Evolutionary conservation across 2,888 invertebrate genomes (phyloP), one percentile per base, ranked within the genome.

Genomic region (Lottia scabra): DNA sequence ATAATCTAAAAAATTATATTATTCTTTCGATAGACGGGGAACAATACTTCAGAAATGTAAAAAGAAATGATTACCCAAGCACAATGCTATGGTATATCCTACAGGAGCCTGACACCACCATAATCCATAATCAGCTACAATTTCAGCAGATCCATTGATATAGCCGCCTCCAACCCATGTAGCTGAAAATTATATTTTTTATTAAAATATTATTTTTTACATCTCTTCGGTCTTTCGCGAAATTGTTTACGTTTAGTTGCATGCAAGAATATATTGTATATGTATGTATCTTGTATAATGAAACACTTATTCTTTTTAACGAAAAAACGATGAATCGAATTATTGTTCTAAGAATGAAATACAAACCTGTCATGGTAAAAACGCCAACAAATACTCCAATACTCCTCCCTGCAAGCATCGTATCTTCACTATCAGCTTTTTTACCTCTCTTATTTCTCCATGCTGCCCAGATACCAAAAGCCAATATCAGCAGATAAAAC

Each of bases 91-190:
- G 10, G 97, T 95, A 90, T 99, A 99, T 71, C 99, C 98, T 90
- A 99, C 95, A 13, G 99, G 99, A 70, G 98, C 98, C 91, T 98
- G 97, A 90, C 98, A 98, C 97, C 98, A 98, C 67, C 97, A 93
- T 86, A 98, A 91, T 15, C 86, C 86, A 13, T 74, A 75, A 73
- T 92, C 93, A 91, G 96, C 98, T 86, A 98, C 95, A 62, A 95
- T 95, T 91, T 99, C 98, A 27, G 99, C 98, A 6, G 98, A 97
- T 75, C 99, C 99, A 90, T 99, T 99, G 90, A 99, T 99, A 91
- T 98, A 99, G 67, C 98, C 98, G 45, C 99, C 99, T 76, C 98
- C 99, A 68, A 99, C 98, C 99, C 99, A 99, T 15, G 99, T 99
- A 67, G 98, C 98, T 96, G 90, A 65, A 75, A 65, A 38, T 56